Evolutionary conservation across 2,888 invertebrate genomes (phyloP), one percentile per base, ranked within the genome.

Genomic region (Morpho helenor): DNA sequence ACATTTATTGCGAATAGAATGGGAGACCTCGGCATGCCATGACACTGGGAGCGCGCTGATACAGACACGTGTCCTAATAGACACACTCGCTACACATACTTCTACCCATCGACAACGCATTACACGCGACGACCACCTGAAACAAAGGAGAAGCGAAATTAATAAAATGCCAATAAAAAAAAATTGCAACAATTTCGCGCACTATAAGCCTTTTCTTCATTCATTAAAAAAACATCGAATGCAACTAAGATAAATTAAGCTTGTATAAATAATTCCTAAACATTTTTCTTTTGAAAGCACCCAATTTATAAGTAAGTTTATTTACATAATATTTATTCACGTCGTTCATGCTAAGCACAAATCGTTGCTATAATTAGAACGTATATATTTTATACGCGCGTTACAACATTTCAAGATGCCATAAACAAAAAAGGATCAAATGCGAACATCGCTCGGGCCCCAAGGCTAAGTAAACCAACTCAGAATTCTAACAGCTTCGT

Each of bases 71-170:
- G 44, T 23, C 48, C 58, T 47, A 43, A 31, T 7, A 8, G 7
- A 49, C 8, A 43, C 23, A 31, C 23, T 54, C 49, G 22, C 49
- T 48, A 61, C 57, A 82, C 84, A 31, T 31, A 31, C 31, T 31
- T 31, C 87, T 87, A 87, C 85, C 80, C 75, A 79, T 80, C 74
- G 77, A 76, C 70, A 79, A 77, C 72, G 75, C 68, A 72, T 72
- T 74, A 82, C 78, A 77, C 80, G 76, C 80, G 85, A 79, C 80
- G 89, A 79, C 86, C 83, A 91, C 86, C 91, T 91, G 91, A 75
- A 91, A 91, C 91, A 91, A 91, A 87, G 86, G 83, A 87, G 87
- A 91, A 91, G 91, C 91, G 80, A 91, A 91, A 91, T 91, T 91
- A 91, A 91, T 91, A 84, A 83, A 87, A 82, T 74, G 89, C 89